Conservation (phyloP, 1,140 invertebrate species). For the Vanessa tameamea region DNA sequence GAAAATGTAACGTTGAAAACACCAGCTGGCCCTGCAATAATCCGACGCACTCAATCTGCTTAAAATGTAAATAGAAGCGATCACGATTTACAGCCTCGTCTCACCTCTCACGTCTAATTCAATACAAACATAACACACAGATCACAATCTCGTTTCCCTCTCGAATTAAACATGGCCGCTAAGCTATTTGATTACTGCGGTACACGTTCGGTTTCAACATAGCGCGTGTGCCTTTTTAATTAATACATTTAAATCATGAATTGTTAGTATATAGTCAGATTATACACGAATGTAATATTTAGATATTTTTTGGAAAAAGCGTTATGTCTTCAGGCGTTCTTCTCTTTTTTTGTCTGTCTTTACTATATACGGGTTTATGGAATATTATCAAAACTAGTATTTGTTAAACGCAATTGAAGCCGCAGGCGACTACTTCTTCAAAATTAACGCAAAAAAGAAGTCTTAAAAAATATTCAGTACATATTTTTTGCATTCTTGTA, state of each 20-base stretch:
- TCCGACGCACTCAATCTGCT: background rate
- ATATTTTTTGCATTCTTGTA: background rate
- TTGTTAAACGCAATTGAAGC: no score
- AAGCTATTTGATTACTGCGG: slow-evolving; percentile 20
- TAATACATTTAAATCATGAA: background rate
- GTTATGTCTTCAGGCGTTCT: no score
- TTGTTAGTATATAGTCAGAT: no score
- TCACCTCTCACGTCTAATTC: slow-evolving; percentile 36
- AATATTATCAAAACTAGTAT: no score
- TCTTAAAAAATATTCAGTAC: background rate
- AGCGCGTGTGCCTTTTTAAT: slow-evolving; percentile 1
- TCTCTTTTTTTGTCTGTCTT: no score
- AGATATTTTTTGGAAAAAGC: no score
- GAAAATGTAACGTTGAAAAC: background rate
- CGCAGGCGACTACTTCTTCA: no score
- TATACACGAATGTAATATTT: no score
- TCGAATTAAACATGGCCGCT: slow-evolving; percentile 41
- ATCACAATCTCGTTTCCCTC: slow-evolving; percentile 52
- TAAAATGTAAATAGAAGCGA: slow-evolving; percentile 12
- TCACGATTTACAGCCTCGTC: background rate
- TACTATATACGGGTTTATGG: no score
- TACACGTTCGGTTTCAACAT: background rate
- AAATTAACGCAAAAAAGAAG: no score
- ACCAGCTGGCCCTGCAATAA: background rate
- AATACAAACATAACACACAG: slow-evolving; percentile 49